Conservation (phyloP, 1,140 invertebrate species). For the Myzus persicae region DNA sequence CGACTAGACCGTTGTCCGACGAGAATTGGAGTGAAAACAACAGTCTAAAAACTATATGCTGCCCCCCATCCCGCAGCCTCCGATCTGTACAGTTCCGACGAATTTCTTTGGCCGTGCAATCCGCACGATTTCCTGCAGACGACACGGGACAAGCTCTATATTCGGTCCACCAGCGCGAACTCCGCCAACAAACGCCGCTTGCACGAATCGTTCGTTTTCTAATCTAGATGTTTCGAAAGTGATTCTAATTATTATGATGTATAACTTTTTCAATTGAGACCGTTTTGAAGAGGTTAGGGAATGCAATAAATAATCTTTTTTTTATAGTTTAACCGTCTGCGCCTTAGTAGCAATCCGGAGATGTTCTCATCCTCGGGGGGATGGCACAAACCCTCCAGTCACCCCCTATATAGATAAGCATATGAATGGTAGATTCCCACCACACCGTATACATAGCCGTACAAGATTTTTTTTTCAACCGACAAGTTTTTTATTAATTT, state of each 20-base stretch:
- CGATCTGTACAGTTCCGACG: not conserved
- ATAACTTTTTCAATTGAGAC: too few relatives aligned
- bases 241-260: too few relatives aligned
- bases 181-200: too few relatives aligned
- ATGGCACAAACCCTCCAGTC: too few relatives aligned
- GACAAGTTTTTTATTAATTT: not conserved
- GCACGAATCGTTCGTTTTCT: too few relatives aligned
- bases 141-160: not conserved
- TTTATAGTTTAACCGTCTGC: not conserved
- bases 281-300: too few relatives aligned
- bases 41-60: not conserved
- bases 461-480: too few relatives aligned
- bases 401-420: not conserved
- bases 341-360: not conserved
- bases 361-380: not conserved
- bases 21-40: not conserved
- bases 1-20: slow-evolving; percentile 36
- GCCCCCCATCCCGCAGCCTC: not conserved
- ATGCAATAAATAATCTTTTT: too few relatives aligned
- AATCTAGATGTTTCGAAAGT: too few relatives aligned
- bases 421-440: not conserved
- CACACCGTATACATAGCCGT: too few relatives aligned
- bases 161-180: not conserved
- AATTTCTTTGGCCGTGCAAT: not conserved
- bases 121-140: too few relatives aligned